Evolutionary conservation across 2,888 invertebrate genomes (phyloP), one percentile per base, ranked within the genome.

Genomic region (Seira musarum): DNA sequence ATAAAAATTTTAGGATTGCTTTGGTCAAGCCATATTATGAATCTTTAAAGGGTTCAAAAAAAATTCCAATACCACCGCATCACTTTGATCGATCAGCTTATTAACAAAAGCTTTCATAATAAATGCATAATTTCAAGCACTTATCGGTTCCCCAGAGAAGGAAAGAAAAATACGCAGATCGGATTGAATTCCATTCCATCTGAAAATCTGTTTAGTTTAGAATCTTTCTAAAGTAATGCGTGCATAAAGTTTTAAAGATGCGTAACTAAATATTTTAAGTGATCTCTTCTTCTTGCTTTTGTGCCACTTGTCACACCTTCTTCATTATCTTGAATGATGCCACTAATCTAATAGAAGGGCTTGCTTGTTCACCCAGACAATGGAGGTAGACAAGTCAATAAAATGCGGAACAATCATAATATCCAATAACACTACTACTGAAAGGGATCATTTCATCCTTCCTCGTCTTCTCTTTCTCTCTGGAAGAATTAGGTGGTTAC

Each of bases 401-500:
- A 49, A 49, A 49, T 49, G 49, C 49, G 17, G 49, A 49, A 49
- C 30, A 49, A 13, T 49, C 49, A n/a, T 49, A 49, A 49, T n/a
- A 49, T n/a, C 15, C 49, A 49, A 49, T 49, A 2, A 49, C n/a
- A n/a, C 15, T n/a, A 8, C 15, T 13, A 13, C 3, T 49, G 49
- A 13, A 15, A 49, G 15, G 30, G 8, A 30, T 30, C 3, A 30
- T 30, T 30, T 5, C n/a, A n/a, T n/a, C n/a, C n/a, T n/a, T n/a
- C 30, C 8, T 30, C 30, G 30, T 30, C 30, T 30, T 30, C 30
- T 30, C n/a, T n/a, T n/a, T n/a, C n/a, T n/a, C n/a, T n/a, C 49
- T 8, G 17, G 15, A 15, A n/a, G 49, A 49, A 49, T 49, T 49
- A 49, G 49, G 49, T 49, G 49, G 49, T 49, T 49, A 49, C 49